phyloP scores from a whole-genome alignment of 92 coral and sea anemone genomes.

The Pocillopora grandis region DNA sequence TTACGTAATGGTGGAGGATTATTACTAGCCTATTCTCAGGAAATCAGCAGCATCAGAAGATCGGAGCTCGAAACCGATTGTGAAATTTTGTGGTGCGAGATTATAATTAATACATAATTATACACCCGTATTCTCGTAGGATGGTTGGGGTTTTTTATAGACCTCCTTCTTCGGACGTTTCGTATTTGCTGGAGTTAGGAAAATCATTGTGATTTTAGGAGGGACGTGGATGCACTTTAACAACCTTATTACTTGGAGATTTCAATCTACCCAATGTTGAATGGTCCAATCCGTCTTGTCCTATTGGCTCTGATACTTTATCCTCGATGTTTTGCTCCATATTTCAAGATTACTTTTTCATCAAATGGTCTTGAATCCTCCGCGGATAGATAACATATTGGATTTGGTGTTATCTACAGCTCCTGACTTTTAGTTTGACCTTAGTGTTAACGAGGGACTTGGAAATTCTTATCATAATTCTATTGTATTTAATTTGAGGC shows the following conservation, averaged over 20 bases:
- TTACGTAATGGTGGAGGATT: conserved; percentile 38
- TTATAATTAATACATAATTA: no score
- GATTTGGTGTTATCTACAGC: conserved; percentile 45
- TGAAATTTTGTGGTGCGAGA: conserved; percentile 59
- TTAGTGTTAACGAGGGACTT: conserved; percentile 45
- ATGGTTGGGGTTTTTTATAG: conserved; percentile 58
- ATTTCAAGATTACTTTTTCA: conserved; percentile 41
- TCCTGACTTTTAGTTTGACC: conserved; percentile 36
- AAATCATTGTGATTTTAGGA: conserved; percentile 37
- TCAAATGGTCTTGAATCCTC: conserved; percentile 46
- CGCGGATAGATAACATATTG: conserved; percentile 43
- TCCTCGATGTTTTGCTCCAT: conserved; percentile 42
- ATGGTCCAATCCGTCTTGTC: no score
- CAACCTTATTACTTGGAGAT: conserved; percentile 22
- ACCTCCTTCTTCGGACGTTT: conserved; percentile 45
- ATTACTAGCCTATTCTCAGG: conserved; percentile 22
- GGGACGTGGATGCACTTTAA: conserved; percentile 30
- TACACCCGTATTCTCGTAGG: conserved; percentile 33
- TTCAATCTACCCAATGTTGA: no score
- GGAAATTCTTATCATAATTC: conserved; percentile 49
- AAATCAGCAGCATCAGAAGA: conserved; percentile 24
- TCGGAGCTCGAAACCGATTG: conserved; percentile 44
- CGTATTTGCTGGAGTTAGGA: conserved; percentile 40
- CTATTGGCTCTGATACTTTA: no score
- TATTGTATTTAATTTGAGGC: conserved; percentile 16